Evolutionary conservation across 2,888 invertebrate species (phyloP), one percentile per base, ranked within the genome.

Genomic region (Sacculina carcini): DNA sequence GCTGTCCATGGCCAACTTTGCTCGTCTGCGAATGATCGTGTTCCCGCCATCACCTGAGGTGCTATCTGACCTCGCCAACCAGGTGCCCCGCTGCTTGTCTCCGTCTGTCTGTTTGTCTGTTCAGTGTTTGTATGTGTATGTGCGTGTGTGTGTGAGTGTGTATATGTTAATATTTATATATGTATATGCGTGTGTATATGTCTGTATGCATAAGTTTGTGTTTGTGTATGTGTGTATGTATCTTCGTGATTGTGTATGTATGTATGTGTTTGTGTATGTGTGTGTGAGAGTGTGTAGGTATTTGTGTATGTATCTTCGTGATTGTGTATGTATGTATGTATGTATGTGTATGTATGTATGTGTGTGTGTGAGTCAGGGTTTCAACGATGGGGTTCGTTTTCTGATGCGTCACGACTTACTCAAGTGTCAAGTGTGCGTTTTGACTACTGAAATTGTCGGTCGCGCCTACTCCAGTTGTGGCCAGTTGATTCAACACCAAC

Each of bases 301-400:
- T 36, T 19, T 36, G 21, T 36, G 21, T 36, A 36, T 36, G 21
- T 19, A 40, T 40, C 16, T n/a, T n/a, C n/a, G n/a, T n/a, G n/a
- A n/a, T n/a, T n/a, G n/a, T n/a, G n/a, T n/a, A n/a, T n/a, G n/a
- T 19, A 40, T 19, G 9, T 12, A 9, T 19, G n/a, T 19, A 12
- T 12, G 21, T 19, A 40, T 40, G 21, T 19, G 21, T 40, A 40
- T 40, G 10, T 40, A 40, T 40, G 10, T n/a, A 40, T 9, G 10
- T 40, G 21, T 40, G 21, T 40, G 21, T 12, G n/a, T 40, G 42
- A 39, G 50, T 16, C 56, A 57, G 23, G 58, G 58, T 1, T 58
- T 56, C 54, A 55, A 56, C 29, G 58, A 58, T 36, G 56, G 55
- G n/a, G 50, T 57, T 5, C 56, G 55, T 16, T 58, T 54, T 50